Evolutionary conservation across 2,797 vertebrate species (phyloP), one percentile per base, ranked within the genome.

Genomic region (Myotis vivesi): DNA sequence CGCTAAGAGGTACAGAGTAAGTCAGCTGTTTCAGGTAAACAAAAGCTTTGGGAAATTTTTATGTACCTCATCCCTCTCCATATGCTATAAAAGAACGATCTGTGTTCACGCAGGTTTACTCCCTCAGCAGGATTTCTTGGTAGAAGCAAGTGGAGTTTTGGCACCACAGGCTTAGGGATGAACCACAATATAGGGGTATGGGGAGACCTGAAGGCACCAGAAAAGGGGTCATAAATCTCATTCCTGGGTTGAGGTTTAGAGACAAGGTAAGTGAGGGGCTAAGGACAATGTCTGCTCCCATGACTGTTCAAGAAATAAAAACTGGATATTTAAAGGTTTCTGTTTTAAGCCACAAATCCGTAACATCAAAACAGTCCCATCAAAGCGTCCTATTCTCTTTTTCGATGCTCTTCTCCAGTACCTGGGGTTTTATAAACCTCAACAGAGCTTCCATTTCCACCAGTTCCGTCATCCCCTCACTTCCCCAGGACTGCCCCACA

Each of bases 341-440:
- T 90, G 30, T 82, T 89, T 94, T 46, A 90, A 51, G 33, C 30
- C 4, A 57, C 88, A 95, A 94, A 82, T 46, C 44, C 38, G 7
- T 92, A 87, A 62, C 69, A 91, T 91, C 93, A 85, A 89, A 97
- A 91, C n/a, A 80, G 64, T 73, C 68, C 3, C 84, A 79, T 84
- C 80, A 68, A 94, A 77, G 64, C 44, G 8, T 82, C 77, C 62
- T 55, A 20, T 75, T 83, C 79, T 68, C 79, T 91, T 75, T 95
- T 55, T 81, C 33, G 55, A 36, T 23, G 15, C 28, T 57, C 30
- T 20, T 85, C 33, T 87, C 62, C 38, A 46, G 16, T 12, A 73
- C 41, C 55, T 87, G 55, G 36, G 68, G 81, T 92, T 94, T 96
- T 92, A 95, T 55, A 75, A 59, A 22, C 49, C 30, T 87, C 62